Evolutionary conservation across 1,140 invertebrate species (phyloP).

Genomic region (Sipha flava): DNA sequence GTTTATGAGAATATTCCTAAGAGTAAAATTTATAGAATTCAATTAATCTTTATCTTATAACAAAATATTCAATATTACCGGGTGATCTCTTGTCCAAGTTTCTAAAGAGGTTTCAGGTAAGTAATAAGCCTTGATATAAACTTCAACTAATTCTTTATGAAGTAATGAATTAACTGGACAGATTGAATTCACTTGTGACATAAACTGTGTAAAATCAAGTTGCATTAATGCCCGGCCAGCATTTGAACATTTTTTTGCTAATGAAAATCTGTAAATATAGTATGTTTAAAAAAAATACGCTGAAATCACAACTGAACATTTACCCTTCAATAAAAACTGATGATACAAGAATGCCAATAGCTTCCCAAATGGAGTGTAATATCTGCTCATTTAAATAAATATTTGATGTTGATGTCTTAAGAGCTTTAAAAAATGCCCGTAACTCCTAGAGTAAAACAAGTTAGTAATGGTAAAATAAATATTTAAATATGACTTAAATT

Average conservation of each 20-base stretch:
- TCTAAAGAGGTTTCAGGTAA: conserved; percentile 79
- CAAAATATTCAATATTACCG: conserved; percentile 45
- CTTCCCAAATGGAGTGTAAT: conserved; percentile 20
- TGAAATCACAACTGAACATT: not conserved
- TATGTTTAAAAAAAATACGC: not conserved
- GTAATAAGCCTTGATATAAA: conserved; percentile 95
- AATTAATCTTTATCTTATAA: conserved; percentile 20
- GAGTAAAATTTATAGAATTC: conserved; percentile 39
- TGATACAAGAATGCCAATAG: conserved; percentile 3
- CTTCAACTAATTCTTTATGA: conserved; percentile 82
- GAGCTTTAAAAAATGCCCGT: conserved; percentile 1
- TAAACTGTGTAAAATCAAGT: conserved; percentile 90
- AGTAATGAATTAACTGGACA: conserved; percentile 75
- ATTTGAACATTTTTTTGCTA: conserved; percentile 88
- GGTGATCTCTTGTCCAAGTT: conserved; percentile 76
- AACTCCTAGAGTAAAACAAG: not conserved
- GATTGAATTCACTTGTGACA: conserved; percentile 82
- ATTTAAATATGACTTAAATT: too few species aligned
- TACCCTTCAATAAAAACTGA: conserved; percentile 27
- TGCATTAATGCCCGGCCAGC: conserved; percentile 95
- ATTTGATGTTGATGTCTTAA: conserved; percentile 12
- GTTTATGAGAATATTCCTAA: conserved; percentile 79
- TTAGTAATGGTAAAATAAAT: too few species aligned
- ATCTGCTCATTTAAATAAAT: conserved; percentile 15
- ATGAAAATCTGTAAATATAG: conserved; percentile 60